Evolutionary conservation across 2,888 invertebrate genomes (phyloP).

Genomic region (Melieria omissa): DNA sequence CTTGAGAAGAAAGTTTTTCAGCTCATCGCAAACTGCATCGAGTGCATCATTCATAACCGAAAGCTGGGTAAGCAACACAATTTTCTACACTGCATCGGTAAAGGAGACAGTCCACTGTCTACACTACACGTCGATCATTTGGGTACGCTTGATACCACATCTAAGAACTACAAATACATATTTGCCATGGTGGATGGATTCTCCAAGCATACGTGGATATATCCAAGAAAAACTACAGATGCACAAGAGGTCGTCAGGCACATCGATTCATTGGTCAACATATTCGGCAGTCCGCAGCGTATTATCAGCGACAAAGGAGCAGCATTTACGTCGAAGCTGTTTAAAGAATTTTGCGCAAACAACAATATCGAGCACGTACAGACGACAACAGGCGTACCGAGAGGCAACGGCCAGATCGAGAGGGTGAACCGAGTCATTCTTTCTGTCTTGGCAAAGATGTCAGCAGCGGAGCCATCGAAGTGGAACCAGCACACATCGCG

Average conservation of each 20-base stretch:
- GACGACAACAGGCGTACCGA: constrained; percentile 35
- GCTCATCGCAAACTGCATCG: constrained; percentile 27
- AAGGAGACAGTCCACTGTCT: too few relatives aligned
- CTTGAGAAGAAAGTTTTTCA: constrained; percentile 21
- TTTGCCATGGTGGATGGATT: constrained; percentile 33
- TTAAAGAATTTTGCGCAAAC: constrained; percentile 22
- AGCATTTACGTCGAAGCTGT: constrained; percentile 34
- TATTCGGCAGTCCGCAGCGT: constrained; percentile 30
- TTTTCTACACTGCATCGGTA: constrained; percentile 53
- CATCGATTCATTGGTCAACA: constrained; percentile 19
- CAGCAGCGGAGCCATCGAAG: too few relatives aligned
- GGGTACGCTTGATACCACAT: constrained; percentile 33
- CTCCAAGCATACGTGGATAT: constrained; percentile 30
- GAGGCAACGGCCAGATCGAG: too few relatives aligned
- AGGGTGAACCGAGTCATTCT: too few relatives aligned
- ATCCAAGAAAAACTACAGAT: constrained; percentile 27
- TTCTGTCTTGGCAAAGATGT: too few relatives aligned
- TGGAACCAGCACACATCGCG: too few relatives aligned
- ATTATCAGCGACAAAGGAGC: constrained; percentile 32
- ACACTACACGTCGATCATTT: constrained; percentile 38
- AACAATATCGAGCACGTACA: constrained; percentile 29
- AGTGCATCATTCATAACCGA: constrained; percentile 35
- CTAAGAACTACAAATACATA: constrained; percentile 46
- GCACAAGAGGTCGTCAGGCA: constrained; percentile 32
- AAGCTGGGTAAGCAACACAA: constrained; percentile 54